phyloP scores from a whole-genome alignment of 2,113 vertebrate species.

The Chloropsis cyanopogon region DNA sequence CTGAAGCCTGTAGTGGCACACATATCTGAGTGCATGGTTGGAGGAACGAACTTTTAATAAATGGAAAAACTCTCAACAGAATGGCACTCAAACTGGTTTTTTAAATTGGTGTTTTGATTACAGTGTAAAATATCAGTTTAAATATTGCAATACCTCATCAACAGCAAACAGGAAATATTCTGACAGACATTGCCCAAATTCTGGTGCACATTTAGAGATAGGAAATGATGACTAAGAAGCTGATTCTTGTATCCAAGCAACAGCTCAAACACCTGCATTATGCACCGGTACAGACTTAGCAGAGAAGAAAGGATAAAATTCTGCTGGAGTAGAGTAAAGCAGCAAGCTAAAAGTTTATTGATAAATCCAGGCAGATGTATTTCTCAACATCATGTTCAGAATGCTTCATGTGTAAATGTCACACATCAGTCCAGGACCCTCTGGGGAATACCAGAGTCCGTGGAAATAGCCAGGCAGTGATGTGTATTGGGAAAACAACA shows the following conservation, averaged over 20 bases:
- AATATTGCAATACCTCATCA: neutral
- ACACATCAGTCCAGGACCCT: neutral
- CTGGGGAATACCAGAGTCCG: neutral
- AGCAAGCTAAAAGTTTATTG: neutral
- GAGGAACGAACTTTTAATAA: neutral
- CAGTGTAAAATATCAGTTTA: neutral
- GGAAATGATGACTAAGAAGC: neutral
- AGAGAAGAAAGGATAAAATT: neutral
- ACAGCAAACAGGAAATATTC: neutral
- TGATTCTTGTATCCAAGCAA: neutral
- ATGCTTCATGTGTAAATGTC: neutral
- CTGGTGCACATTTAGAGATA: neutral
- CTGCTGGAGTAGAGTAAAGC: neutral
- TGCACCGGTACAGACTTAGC: neutral
- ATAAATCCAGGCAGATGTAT: neutral
- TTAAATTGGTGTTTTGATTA: neutral
- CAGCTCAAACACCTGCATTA: conserved; percentile 5
- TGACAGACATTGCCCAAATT: neutral
- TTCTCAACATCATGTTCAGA: neutral
- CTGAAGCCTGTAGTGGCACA: neutral
- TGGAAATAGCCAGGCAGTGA: neutral
- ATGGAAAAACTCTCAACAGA: neutral
- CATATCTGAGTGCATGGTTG: neutral
- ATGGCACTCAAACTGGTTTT: neutral
- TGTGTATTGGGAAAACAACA: neutral